These are phyloP conservation scores for Catotricha subobsoleta DNA, from an alignment of 2,888 invertebrate species.

Conservation along the genomic window DNA sequence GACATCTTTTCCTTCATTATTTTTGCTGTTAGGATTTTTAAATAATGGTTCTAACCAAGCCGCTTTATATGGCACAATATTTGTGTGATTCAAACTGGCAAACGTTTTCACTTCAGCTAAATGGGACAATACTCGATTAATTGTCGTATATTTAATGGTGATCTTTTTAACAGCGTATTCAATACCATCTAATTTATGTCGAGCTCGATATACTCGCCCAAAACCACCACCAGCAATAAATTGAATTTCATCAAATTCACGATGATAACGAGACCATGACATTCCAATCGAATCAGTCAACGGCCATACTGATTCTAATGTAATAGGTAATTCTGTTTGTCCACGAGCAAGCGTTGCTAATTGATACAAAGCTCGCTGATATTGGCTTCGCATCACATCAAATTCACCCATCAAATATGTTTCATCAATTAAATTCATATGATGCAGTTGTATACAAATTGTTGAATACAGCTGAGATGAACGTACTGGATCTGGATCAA, in stretches of 20 bases:
- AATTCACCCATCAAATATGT: constrained; percentile 52
- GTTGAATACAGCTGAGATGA: constrained; percentile 43
- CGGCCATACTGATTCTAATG: constrained; percentile 34
- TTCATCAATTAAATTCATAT: constrained; percentile 50
- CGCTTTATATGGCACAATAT: constrained; percentile 66
- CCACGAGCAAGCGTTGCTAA: constrained; percentile 40
- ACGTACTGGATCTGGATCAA: constrained; percentile 39
- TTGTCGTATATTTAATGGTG: constrained; percentile 41
- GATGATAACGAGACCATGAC: constrained; percentile 45
- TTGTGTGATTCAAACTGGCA: constrained; percentile 57
- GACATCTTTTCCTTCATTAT: background rate
- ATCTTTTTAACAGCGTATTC: constrained; percentile 70
- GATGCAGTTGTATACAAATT: constrained; percentile 46
- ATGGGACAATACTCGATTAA: constrained; percentile 44
- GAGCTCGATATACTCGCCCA: constrained; percentile 56
- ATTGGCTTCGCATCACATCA: constrained; percentile 45
- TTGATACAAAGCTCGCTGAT: constrained; percentile 45
- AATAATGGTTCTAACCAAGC: constrained; percentile 43
- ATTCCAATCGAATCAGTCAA: constrained; percentile 32
- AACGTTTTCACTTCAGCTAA: constrained; percentile 64
- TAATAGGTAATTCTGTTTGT: constrained; percentile 30
- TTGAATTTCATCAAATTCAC: constrained; percentile 50
- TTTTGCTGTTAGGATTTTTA: too few relatives aligned
- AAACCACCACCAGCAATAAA: constrained; percentile 48
- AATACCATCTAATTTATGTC: constrained; percentile 53